Percentiles rank a stretch among this genome's conserved stretches.
Evolutionary conservation across 2,113 vertebrate genomes (phyloP).

Genomic region (Paramormyrops kingsleyae): DNA sequence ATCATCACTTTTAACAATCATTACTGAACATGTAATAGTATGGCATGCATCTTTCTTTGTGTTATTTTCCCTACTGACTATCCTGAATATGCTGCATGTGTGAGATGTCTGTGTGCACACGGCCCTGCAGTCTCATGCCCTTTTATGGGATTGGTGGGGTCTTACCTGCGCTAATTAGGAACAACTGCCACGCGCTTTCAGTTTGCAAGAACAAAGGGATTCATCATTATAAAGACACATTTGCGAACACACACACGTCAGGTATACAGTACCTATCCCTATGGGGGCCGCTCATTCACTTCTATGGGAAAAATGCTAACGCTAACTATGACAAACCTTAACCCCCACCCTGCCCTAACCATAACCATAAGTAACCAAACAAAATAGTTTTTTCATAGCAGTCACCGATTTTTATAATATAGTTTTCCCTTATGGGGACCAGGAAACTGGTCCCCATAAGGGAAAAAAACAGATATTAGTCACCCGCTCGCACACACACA

Average conservation of each 20-base stretch:
- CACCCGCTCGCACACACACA: neutral
- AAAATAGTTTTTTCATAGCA: neutral
- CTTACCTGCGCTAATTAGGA: neutral
- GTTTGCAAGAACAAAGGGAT: neutral
- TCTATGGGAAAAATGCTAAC: neutral
- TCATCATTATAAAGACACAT: neutral
- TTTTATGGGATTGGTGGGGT: neutral
- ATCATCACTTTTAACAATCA: neutral
- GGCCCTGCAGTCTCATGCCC: neutral
- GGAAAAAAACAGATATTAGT: neutral
- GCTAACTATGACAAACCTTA: neutral
- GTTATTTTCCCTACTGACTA: neutral
- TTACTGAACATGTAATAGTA: neutral
- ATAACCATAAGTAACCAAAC: neutral
- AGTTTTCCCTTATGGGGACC: neutral
- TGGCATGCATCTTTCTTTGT: neutral
- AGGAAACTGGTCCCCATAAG: neutral
- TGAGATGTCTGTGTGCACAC: too few relatives aligned
- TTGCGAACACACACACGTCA: neutral
- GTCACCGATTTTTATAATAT: neutral
- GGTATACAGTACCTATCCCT: neutral
- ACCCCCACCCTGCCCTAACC: neutral
- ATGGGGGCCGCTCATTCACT: neutral
- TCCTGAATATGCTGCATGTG: too few relatives aligned
- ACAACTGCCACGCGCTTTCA: neutral